Conservation (phyloP, 2,888 invertebrate species). For the Heliconius sara region DNA sequence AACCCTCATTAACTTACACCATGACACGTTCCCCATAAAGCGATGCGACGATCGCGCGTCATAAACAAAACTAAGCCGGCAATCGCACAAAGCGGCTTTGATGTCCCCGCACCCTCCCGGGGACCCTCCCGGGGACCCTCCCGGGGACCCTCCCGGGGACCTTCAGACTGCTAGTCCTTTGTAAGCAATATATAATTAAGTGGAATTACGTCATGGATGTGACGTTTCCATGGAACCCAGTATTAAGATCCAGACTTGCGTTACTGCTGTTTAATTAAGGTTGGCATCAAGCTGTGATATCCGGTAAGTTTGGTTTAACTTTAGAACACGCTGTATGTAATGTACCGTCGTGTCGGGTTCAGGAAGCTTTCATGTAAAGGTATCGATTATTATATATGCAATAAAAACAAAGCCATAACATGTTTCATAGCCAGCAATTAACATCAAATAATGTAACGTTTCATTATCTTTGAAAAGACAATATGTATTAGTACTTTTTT, state of each 20-base stretch:
- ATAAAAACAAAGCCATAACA: too few species aligned
- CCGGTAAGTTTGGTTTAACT: neutral
- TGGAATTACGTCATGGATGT: conserved; percentile 27
- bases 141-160: neutral
- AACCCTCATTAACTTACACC: conserved; percentile 19
- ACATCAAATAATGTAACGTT: too few species aligned
- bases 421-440: too few species aligned
- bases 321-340: neutral
- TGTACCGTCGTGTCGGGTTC: neutral
- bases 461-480: too few species aligned
- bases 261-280: conserved; percentile 13
- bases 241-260: conserved; percentile 9
- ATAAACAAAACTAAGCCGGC: conserved; percentile 40
- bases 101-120: conserved; percentile 29
- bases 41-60: conserved; percentile 33
- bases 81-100: conserved; percentile 37
- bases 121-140: neutral
- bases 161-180: conserved; percentile 22
- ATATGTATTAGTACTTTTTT: too few species aligned
- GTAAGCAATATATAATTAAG: conserved; percentile 42
- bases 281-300: conserved; percentile 2
- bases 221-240: conserved; percentile 3
- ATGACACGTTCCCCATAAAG: conserved; percentile 32
- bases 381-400: too few species aligned
- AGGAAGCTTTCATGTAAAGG: neutral